Base-by-base conservation (phyloP, 2,797 vertebrate species). In the Hyperoplus lanceolatus region DNA sequence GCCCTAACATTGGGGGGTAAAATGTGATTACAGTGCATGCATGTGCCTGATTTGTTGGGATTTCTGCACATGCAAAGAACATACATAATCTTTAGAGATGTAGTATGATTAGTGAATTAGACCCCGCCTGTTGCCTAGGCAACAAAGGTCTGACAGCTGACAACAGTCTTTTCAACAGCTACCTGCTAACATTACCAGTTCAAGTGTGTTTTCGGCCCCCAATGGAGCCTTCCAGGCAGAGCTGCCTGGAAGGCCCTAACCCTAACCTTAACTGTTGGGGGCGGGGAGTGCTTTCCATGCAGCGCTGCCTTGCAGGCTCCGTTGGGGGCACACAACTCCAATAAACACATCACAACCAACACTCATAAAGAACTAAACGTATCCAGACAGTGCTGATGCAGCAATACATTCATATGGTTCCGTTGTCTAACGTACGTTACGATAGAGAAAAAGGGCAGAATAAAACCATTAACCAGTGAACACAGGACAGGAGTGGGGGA, bases 131-230 rank as follows among this genome's bases (percentile, higher is more conserved):
- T 69, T 77, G 36, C 48, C 57, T 4, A 29, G 51, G 53, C 58
- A 71, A 71, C 69, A 54, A 56, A 73, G 73, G 69, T 45, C 65
- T 77, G 62, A 72, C 66, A 77, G 55, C 61, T 75, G 77, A 74
- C 73, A 59, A 48, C 64, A 70, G 55, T 39, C 49, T 73, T 56
- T 59, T 83, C 75, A 66, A 42, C 77, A 81, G 59, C 80, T 81
- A 66, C 80, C 16, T 77, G 53, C 81, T 60, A 49, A 69, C 67
- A 75, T 21, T 13, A 18, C 43, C 62, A 60, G 21, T 21, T 21
- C 21, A 21, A 21, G 2, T 21, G 21, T 21, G 21, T 21, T 21
- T 21, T 21, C 21, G 21, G 21, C 21, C 21, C 21, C 21, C 21
- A 21, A 21, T 21, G 21, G 21, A 21, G 21, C 21, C 21, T 21